Evolutionary conservation across 2,888 invertebrate species (phyloP), one percentile per base, ranked within the genome.

Genomic region (Leptinotarsa tumamoca): DNA sequence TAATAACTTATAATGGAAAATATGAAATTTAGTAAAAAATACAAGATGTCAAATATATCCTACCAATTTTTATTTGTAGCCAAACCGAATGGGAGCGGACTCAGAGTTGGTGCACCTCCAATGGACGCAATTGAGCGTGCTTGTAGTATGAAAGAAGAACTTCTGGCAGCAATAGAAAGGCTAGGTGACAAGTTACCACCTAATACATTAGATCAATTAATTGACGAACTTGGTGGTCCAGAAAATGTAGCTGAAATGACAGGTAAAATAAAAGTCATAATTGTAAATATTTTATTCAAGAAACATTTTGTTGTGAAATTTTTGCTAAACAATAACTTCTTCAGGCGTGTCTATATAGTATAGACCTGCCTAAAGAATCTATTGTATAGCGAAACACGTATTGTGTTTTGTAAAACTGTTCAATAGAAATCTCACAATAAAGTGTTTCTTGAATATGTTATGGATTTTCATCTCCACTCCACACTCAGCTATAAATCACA

Each of bases 161-260:
- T 99, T 58, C 88, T 99, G 80, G 91, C 92, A 79, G 92, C 93
- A 85, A 94, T 99, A 75, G 98, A 99, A 87, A 90, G 91, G 43
- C 77, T 86, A 63, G 98, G 98, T 5, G 93, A 95, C 1, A 91
- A 92, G 27, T 90, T 99, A 81, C 99, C 99, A 7, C 96, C 98
- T 56, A 99, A 99, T 89, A 98, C 99, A 1, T 90, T 99, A 66
- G 99, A 99, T 91, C 98, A 99, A 88, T 91, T 99, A 15, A 99
- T 99, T 80, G 99, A 99, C 89, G 97, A 98, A 87, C 92, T 99
- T 14, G 99, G 99, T 68, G 99, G 99, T 1, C 96, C 98, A 0
- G 97, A 98, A 82, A 96, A 96, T 89, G 99, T 99, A 0, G 99
- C 99, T 0, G 99, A 99, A 93, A 99, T 99, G 99, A 99, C 99